These are phyloP conservation scores for Cordilura impudica DNA, from an alignment of 2,888 invertebrate genomes.

Conservation along the genomic window DNA sequence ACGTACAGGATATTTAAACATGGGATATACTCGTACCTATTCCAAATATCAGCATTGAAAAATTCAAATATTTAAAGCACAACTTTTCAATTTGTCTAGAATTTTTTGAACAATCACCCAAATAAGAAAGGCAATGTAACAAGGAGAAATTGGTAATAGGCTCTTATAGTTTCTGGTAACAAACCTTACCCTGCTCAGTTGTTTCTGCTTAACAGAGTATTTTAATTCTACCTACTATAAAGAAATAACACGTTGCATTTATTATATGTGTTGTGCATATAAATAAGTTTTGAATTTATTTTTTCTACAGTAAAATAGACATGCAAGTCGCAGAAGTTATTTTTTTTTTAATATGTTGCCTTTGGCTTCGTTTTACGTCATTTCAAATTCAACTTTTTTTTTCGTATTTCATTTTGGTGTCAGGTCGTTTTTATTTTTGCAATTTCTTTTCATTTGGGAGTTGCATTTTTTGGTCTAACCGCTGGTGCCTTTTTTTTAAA, in stretches of 20 bases:
- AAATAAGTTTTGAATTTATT: slow-evolving; percentile 40
- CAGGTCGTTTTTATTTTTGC: slow-evolving; percentile 34
- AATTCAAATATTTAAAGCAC: slow-evolving; percentile 16
- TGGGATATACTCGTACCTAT: slow-evolving; percentile 17
- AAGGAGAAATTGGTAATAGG: slow-evolving; percentile 35
- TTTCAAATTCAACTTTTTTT: slow-evolving; percentile 39
- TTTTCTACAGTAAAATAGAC: background rate
- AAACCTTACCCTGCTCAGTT: background rate
- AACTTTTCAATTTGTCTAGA: slow-evolving; percentile 44
- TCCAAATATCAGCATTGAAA: slow-evolving; percentile 1
- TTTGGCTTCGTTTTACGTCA: slow-evolving; percentile 48
- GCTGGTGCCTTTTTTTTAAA: background rate
- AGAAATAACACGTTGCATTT: slow-evolving; percentile 30
- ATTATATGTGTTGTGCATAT: slow-evolving; percentile 48
- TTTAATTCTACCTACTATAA: background rate
- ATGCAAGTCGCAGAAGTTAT: slow-evolving; percentile 21
- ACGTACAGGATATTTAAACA: slow-evolving; percentile 51
- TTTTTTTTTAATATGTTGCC: slow-evolving; percentile 9
- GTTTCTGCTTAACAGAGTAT: background rate
- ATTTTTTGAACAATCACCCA: background rate
- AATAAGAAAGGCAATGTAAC: background rate
- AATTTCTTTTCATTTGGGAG: background rate
- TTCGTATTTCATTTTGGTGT: slow-evolving; percentile 3
- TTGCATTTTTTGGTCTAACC: background rate
- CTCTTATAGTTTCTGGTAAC: slow-evolving; percentile 16